A percentile compares a stretch with the other conserved stretches of the same genome.
phyloP scores from a whole-genome alignment of 2,797 vertebrate species.

The Enteromius radiatus region DNA sequence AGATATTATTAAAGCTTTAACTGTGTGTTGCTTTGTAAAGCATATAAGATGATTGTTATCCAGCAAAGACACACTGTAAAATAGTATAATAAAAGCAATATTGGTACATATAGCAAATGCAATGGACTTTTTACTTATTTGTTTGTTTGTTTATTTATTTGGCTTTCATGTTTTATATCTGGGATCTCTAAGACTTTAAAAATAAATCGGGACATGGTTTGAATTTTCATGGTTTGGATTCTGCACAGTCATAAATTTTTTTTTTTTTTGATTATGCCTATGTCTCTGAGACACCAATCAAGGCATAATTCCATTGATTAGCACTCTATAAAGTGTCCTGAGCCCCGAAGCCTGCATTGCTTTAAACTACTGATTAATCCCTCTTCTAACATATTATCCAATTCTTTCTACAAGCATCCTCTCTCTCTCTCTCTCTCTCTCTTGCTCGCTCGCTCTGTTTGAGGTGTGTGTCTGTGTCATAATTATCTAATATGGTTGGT shows the following conservation, averaged over 20 bases:
- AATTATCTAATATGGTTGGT: slow-evolving; percentile 93
- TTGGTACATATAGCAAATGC: not conserved
- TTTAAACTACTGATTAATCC: slow-evolving; percentile 67
- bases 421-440: slow-evolving; percentile 7
- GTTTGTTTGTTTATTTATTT: too few species aligned
- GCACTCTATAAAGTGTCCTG: slow-evolving; percentile 46
- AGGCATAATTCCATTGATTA: slow-evolving; percentile 60
- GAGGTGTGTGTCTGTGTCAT: slow-evolving; percentile 86
- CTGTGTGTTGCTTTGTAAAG: not conserved
- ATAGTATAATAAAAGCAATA: not conserved
- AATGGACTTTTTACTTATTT: not conserved
- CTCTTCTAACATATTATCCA: slow-evolving; percentile 71
- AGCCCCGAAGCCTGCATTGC: slow-evolving; percentile 47
- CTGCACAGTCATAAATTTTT: not conserved
- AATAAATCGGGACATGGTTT: not conserved
- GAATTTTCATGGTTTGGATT: not conserved
- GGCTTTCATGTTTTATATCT: not conserved
- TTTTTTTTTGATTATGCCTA: too few species aligned
- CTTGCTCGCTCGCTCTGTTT: slow-evolving; percentile 62
- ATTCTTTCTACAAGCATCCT: not conserved
- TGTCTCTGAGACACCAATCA: too few species aligned
- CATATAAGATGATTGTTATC: not conserved
- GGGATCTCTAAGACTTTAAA: not conserved
- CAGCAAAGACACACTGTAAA: not conserved
- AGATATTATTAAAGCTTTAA: slow-evolving; percentile 12